A percentile compares a stretch with the other conserved stretches of the same genome.
These are phyloP conservation scores for Coregonus ussuriensis DNA, from an alignment of 2,797 vertebrate genomes.

Conservation along the genomic window DNA sequence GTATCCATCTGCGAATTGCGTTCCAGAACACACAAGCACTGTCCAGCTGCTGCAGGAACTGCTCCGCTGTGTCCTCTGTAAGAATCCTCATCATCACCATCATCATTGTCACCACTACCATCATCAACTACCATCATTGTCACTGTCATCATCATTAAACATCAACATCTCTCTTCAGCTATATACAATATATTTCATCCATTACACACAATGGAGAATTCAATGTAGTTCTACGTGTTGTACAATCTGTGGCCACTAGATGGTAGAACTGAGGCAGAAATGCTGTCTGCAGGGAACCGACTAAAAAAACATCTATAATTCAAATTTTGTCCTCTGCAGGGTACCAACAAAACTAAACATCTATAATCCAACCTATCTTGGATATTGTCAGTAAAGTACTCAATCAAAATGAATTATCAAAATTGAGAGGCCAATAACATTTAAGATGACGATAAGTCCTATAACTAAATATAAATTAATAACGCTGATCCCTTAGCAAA, in stretches of 20 bases:
- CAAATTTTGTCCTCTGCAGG: not conserved
- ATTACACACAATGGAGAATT: not conserved
- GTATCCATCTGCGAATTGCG: slow-evolving; percentile 93
- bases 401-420: not conserved
- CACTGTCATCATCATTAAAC: not conserved
- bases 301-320: not conserved
- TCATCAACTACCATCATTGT: not conserved
- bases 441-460: not conserved
- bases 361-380: not conserved
- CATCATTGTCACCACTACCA: slow-evolving; percentile 78
- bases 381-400: not conserved
- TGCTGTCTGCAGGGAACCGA: not conserved
- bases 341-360: not conserved
- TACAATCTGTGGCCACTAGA: slow-evolving; percentile 52
- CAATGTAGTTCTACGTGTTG: not conserved
- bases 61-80: slow-evolving; percentile 92
- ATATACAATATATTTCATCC: slow-evolving; percentile 17
- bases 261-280: slow-evolving; percentile 19
- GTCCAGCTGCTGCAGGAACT: slow-evolving; percentile 93
- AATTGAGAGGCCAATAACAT: not conserved
- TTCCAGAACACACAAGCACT: slow-evolving; percentile 99
- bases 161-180: not conserved
- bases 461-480: not conserved
- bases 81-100: slow-evolving; percentile 92
- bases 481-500: not conserved